These are phyloP conservation scores for Alectura lathami DNA, from an alignment of 2,113 vertebrate species.

Conservation along the genomic window DNA sequence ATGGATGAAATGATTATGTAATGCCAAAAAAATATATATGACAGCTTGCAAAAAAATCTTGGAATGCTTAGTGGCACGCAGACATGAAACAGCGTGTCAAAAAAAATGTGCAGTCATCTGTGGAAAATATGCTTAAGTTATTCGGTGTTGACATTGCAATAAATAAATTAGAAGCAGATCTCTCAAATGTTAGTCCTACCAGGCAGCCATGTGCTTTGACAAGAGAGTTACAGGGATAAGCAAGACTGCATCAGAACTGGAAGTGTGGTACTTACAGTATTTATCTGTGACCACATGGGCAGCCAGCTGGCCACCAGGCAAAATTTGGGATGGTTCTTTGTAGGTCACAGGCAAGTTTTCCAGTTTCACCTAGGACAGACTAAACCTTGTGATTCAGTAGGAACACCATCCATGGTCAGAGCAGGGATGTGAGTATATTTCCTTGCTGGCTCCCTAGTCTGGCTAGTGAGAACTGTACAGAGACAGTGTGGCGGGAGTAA, in stretches of 20 bases:
- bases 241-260: neutral
- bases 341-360: neutral
- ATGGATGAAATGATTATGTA: constrained; percentile 39
- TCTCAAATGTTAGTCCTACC: constrained; percentile 55
- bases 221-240: neutral
- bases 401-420: neutral
- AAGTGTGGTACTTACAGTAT: neutral
- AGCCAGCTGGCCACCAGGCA: constrained; percentile 2
- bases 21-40: constrained; percentile 45
- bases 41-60: constrained; percentile 49
- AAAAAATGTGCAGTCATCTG: constrained; percentile 61
- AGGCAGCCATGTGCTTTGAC: constrained; percentile 34
- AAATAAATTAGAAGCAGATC: constrained; percentile 43
- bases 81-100: constrained; percentile 44
- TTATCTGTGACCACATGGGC: neutral
- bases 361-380: neutral
- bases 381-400: neutral
- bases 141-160: constrained; percentile 49
- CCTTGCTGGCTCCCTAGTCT: neutral
- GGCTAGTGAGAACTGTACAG: neutral
- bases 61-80: constrained; percentile 26
- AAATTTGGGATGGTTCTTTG: neutral
- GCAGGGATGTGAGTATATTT: neutral
- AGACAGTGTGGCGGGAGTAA: neutral
- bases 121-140: constrained; percentile 63